Conservation (phyloP, 1,140 invertebrate species). For the Cylas formicarius region DNA sequence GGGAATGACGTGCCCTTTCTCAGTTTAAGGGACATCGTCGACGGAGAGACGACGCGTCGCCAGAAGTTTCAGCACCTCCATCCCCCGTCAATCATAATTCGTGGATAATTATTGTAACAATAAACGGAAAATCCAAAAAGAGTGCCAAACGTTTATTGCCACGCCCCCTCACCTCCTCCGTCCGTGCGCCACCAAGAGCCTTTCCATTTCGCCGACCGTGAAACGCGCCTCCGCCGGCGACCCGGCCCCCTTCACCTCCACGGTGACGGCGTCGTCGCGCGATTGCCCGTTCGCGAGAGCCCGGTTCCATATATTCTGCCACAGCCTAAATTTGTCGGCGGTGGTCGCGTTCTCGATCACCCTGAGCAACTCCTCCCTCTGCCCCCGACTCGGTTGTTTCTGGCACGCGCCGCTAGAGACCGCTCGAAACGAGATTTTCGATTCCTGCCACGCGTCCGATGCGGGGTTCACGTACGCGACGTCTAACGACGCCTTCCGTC, state of each 20-base stretch:
- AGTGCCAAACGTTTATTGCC: no score
- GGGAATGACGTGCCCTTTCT: no score
- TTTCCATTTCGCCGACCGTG: conserved; percentile 25
- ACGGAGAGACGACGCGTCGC: no score
- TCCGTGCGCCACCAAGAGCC: conserved; percentile 8
- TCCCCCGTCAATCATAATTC: no score
- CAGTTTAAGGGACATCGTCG: no score
- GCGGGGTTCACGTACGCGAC: conserved; percentile 30
- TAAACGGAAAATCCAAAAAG: no score
- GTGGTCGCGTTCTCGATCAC: conserved; percentile 26
- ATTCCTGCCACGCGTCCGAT: conserved; percentile 25
- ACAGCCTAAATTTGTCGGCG: conserved; percentile 24
- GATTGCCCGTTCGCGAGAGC: conserved; percentile 26
- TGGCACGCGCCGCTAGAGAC: conserved; percentile 25
- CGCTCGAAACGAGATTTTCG: conserved; percentile 25
- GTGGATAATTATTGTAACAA: no score
- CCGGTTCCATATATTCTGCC: conserved; percentile 32
- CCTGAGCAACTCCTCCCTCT: conserved; percentile 23
- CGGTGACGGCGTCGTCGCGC: conserved; percentile 27
- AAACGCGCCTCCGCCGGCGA: conserved; percentile 19
- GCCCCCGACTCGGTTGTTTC: conserved; percentile 16
- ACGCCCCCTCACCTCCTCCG: no score
- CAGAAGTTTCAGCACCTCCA: no score
- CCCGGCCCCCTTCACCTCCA: conserved; percentile 28
- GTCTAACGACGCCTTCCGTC: no score